Conservation (phyloP, 2,797 vertebrate genomes). For the Pangasius djambal region DNA sequence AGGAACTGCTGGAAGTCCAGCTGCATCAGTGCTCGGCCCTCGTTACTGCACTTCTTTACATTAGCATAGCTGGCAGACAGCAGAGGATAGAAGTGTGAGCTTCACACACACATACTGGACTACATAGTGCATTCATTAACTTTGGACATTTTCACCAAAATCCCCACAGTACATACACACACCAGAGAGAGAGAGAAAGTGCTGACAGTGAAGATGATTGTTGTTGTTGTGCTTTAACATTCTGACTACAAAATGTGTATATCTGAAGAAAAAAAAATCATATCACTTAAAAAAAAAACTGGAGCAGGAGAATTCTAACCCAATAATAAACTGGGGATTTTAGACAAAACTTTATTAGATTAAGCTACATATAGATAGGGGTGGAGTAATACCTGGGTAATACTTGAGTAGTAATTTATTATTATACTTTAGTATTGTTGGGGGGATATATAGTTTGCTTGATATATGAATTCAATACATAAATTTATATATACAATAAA, state of each 20-base stretch:
- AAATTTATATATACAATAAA: background rate
- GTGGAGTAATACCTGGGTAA: too few species aligned
- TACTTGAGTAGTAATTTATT: background rate
- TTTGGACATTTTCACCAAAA: background rate
- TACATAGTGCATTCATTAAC: slow-evolving; percentile 22
- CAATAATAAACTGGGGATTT: background rate
- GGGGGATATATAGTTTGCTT: background rate
- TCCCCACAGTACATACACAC: background rate
- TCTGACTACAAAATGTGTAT: background rate
- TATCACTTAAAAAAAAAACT: background rate
- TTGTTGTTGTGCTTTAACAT: background rate
- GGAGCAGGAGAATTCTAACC: background rate
- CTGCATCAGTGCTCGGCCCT: slow-evolving; percentile 98
- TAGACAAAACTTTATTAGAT: background rate
- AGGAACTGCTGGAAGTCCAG: slow-evolving; percentile 98
- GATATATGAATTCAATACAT: background rate
- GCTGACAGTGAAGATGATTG: background rate
- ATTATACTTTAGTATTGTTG: too few species aligned
- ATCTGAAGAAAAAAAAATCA: background rate
- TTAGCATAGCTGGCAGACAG: slow-evolving; percentile 89
- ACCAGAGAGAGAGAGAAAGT: background rate
- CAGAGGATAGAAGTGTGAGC: slow-evolving; percentile 32
- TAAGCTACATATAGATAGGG: background rate
- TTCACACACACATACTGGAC: slow-evolving; percentile 30
- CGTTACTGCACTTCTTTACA: slow-evolving; percentile 98